Percentiles rank a stretch among this genome's conserved stretches.
Conservation (phyloP, 37 sponge, comb jelly and placozoan species). For the Beroe forskalii region DNA sequence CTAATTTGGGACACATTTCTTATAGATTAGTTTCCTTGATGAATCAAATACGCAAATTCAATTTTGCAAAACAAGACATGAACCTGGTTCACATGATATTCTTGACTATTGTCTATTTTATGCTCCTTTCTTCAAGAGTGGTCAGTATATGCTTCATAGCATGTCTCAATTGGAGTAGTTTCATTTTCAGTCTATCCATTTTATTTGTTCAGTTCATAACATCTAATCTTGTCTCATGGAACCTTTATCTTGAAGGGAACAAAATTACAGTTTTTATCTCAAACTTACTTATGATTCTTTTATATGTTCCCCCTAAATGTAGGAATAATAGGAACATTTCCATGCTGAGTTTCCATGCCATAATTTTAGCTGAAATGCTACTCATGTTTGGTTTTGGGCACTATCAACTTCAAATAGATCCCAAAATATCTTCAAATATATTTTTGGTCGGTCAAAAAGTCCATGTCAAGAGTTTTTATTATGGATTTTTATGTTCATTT, state of each 20-base stretch:
- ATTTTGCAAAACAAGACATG: background rate
- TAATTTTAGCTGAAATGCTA: background rate
- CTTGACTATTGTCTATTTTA: background rate
- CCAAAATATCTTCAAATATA: background rate
- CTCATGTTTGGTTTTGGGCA: background rate
- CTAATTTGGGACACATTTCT: background rate
- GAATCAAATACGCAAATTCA: conserved; percentile 32
- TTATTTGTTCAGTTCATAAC: conserved; percentile 1
- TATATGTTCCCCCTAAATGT: conserved; percentile 11
- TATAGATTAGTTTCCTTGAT: conserved; percentile 20
- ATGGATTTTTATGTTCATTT: background rate
- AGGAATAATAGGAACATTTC: background rate
- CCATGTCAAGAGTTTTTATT: background rate
- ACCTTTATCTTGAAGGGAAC: conserved; percentile 4
- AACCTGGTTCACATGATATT: background rate
- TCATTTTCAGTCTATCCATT: conserved; percentile 12
- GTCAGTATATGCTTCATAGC: background rate
- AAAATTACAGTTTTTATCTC: background rate
- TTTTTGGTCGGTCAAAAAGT: conserved; percentile 15
- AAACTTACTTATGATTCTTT: conserved; percentile 7
- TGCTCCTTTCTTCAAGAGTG: background rate
- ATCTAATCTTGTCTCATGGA: background rate
- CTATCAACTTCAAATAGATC: background rate
- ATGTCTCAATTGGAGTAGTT: background rate
- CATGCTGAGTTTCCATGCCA: conserved; percentile 7